phyloP scores from a whole-genome alignment of 2,113 vertebrate species.

The Ptilonorhynchus violaceus region DNA sequence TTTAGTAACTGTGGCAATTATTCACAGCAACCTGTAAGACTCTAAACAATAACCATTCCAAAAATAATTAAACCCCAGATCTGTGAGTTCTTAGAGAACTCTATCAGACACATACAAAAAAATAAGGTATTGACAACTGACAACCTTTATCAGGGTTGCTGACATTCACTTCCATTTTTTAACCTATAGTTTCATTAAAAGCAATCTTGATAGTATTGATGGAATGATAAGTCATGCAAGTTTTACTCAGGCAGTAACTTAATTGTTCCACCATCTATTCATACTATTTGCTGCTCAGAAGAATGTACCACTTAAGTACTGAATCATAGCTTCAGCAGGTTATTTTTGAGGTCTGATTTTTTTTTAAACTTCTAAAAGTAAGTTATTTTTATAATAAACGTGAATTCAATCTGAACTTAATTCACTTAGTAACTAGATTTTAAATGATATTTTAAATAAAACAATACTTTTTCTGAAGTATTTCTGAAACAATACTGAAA shows the following conservation, averaged over 20 bases:
- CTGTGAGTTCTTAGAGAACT: not conserved
- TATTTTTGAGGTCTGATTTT: not conserved
- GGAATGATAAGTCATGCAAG: not conserved
- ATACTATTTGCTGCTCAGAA: not conserved
- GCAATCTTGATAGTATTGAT: not conserved
- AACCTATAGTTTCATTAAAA: not conserved
- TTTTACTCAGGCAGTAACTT: not conserved
- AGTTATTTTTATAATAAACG: not conserved
- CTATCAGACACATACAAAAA: not conserved
- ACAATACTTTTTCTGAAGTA: not conserved
- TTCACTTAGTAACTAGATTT: not conserved
- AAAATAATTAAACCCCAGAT: not conserved
- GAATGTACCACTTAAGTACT: not conserved
- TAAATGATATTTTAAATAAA: not conserved
- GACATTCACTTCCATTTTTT: not conserved
- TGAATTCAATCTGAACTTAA: not conserved
- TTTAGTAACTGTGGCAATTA: not conserved
- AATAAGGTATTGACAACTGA: not conserved
- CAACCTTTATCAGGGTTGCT: not conserved
- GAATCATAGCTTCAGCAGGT: not conserved
- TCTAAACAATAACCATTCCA: rapidly evolving
- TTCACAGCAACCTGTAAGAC: not conserved
- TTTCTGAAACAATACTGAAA: too few relatives aligned
- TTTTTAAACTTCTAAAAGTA: not conserved
- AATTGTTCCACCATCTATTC: not conserved